Evolutionary conservation across 2,888 invertebrate species (phyloP).

Genomic region (Lycophotia porphyrea): DNA sequence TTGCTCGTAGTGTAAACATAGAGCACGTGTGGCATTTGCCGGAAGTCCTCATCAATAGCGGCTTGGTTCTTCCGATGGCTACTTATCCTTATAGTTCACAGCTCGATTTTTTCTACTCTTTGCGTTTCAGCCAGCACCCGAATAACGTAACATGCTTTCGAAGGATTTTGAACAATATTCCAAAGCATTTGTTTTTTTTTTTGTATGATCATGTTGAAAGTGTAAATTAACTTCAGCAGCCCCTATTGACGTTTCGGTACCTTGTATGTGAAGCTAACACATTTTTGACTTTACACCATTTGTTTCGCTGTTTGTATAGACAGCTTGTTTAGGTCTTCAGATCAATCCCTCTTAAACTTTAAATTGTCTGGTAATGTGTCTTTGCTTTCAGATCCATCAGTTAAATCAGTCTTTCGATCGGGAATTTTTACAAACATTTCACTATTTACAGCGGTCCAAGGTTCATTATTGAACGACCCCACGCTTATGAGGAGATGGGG

Average conservation of each 20-base stretch:
- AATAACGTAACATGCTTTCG: background rate
- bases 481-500: conserved; percentile 4
- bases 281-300: background rate
- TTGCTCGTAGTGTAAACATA: background rate
- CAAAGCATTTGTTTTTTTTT: too few species aligned
- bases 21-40: background rate
- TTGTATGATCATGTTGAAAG: too few species aligned
- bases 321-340: background rate
- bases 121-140: background rate
- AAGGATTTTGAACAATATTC: background rate
- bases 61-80: background rate
- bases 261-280: background rate
- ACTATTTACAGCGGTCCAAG: background rate
- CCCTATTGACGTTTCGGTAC: background rate
- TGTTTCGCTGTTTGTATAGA: background rate
- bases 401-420: background rate
- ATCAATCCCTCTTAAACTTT: background rate
- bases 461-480: background rate
- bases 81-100: background rate
- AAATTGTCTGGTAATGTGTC: background rate
- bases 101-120: background rate
- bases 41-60: background rate
- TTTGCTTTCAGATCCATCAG: background rate
- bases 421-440: background rate
- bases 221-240: too few species aligned